Percentiles rank a stretch among this genome's conserved stretches.
These are phyloP conservation scores for Prunella fulvescens DNA, from an alignment of 2,113 vertebrate genomes.

Conservation along the genomic window DNA sequence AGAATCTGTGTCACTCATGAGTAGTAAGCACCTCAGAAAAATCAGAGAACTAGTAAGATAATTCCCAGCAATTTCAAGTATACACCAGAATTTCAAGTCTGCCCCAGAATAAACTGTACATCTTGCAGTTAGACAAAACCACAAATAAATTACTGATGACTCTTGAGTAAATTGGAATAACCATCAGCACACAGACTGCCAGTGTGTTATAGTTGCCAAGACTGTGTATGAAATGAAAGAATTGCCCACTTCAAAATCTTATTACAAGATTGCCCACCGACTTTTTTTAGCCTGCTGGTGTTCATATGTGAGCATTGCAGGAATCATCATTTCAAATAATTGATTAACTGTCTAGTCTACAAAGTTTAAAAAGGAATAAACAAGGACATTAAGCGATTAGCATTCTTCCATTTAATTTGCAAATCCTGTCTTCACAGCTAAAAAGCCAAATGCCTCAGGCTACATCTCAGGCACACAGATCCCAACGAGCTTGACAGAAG, in stretches of 20 bases:
- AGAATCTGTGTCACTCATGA: accelerated
- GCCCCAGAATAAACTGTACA: neutral
- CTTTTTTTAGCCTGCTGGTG: slow-evolving; percentile 35
- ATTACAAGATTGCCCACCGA: slow-evolving; percentile 10
- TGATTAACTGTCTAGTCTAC: slow-evolving; percentile 76
- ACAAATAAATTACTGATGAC: neutral
- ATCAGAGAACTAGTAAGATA: neutral
- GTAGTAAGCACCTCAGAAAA: neutral
- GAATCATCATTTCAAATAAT: slow-evolving; percentile 76
- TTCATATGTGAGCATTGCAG: slow-evolving; percentile 63
- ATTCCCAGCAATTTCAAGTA: neutral
- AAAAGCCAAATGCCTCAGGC: slow-evolving; percentile 60
- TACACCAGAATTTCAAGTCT: neutral
- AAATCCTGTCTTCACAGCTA: slow-evolving; percentile 44
- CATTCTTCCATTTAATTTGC: slow-evolving; percentile 69
- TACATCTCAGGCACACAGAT: neutral
- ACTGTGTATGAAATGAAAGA: neutral
- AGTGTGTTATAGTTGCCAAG: neutral
- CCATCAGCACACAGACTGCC: neutral
- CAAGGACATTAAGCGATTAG: slow-evolving; percentile 76
- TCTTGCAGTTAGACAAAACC: neutral
- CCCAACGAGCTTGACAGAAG: slow-evolving; percentile 34
- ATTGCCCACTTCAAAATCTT: neutral
- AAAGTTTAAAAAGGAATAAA: slow-evolving; percentile 76
- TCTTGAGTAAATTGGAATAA: neutral